Evolutionary conservation across 2,113 vertebrate genomes (phyloP).

Genomic region (Chaenogobius annularis): DNA sequence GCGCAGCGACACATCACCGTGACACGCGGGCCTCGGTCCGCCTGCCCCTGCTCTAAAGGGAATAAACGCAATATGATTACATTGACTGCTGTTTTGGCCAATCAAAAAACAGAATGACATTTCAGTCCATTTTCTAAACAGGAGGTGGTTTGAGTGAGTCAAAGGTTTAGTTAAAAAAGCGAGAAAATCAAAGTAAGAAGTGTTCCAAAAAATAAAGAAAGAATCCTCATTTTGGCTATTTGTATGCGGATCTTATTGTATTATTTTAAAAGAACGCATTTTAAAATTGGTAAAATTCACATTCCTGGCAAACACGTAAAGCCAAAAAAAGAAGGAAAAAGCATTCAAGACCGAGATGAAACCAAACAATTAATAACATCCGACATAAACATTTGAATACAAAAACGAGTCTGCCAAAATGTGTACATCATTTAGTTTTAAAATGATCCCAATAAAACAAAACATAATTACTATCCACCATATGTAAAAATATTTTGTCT

Average conservation of each 20-base stretch:
- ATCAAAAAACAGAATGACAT: neutral
- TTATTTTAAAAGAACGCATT: neutral
- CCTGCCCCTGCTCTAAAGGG: neutral
- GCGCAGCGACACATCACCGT: too few relatives aligned
- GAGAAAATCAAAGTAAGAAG: neutral
- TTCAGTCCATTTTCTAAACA: slow-evolving; percentile 3
- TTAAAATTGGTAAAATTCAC: neutral
- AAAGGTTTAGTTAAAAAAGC: neutral
- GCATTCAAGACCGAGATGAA: too few relatives aligned
- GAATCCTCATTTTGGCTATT: neutral
- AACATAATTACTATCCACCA: neutral
- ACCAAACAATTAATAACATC: too few relatives aligned
- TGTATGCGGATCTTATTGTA: neutral
- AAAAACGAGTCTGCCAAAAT: neutral
- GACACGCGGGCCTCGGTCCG: too few relatives aligned
- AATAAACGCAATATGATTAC: neutral
- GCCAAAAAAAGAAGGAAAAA: too few relatives aligned
- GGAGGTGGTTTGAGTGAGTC: neutral
- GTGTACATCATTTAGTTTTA: neutral
- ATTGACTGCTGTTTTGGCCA: neutral
- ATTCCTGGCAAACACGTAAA: too few relatives aligned
- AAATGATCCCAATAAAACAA: neutral
- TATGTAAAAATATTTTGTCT: neutral
- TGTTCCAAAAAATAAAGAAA: neutral
- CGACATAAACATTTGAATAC: neutral